phyloP scores from a whole-genome alignment of 2,888 invertebrate species.

The Epiblema foenella region DNA sequence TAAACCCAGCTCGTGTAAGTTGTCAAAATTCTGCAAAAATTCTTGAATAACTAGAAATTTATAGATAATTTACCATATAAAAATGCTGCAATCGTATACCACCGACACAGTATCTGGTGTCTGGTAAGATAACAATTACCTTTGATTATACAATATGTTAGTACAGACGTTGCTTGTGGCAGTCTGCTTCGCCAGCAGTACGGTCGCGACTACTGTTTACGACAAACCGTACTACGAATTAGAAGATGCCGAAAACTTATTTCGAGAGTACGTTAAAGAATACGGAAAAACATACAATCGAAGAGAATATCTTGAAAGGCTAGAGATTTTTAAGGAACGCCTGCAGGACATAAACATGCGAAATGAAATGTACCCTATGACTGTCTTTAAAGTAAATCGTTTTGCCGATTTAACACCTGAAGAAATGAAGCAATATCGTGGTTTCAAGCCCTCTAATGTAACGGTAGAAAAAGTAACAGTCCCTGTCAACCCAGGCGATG shows the following conservation, averaged over 20 bases:
- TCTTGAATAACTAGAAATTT: too few species aligned
- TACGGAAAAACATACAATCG: conserved; percentile 17
- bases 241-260: conserved; percentile 16
- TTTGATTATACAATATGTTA: background rate
- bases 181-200: background rate
- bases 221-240: conserved; percentile 20
- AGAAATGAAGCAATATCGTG: background rate
- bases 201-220: background rate
- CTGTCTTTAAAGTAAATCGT: conserved; percentile 3
- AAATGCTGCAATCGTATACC: background rate
- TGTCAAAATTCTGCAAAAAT: too few species aligned
- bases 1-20: too few species aligned
- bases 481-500: background rate
- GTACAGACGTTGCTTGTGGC: background rate
- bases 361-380: background rate
- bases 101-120: background rate
- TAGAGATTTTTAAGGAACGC: conserved; percentile 18
- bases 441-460: conserved; percentile 89
- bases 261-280: conserved; percentile 4
- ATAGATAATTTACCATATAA: background rate
- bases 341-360: conserved; percentile 10
- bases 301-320: conserved; percentile 23
- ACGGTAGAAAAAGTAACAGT: background rate
- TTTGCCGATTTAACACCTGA: conserved; percentile 27
- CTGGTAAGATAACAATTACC: background rate